Percentiles rank a stretch among this genome's conserved stretches.
phyloP scores from a whole-genome alignment of 2,888 invertebrate species.

The Archaeoteleia sp. region DNA sequence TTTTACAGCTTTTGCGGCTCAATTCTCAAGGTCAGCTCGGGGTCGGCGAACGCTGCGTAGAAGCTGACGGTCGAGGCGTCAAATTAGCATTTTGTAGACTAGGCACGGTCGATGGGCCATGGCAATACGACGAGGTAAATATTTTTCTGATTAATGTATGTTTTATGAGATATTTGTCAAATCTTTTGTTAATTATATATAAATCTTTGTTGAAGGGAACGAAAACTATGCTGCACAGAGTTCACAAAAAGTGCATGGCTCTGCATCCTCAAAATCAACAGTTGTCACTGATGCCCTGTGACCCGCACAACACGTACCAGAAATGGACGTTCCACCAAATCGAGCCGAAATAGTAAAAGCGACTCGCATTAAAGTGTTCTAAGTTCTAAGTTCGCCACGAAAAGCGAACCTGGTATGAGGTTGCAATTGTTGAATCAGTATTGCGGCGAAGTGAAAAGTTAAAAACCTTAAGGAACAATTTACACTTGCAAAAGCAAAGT shows the following conservation, averaged over 20 bases:
- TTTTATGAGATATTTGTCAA: not conserved
- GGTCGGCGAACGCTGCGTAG: constrained; percentile 96
- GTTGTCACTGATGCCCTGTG: constrained; percentile 88
- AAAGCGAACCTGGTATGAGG: no score
- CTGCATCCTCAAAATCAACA: constrained; percentile 88
- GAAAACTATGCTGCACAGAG: constrained; percentile 84
- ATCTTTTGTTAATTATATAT: not conserved
- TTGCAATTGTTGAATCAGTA: no score
- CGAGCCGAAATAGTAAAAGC: constrained; percentile 80
- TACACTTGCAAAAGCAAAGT: no score
- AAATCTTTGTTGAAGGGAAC: constrained; percentile 74
- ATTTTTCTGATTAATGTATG: not conserved
- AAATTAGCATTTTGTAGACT: constrained; percentile 93
- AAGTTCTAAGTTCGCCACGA: no score
- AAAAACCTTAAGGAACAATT: no score
- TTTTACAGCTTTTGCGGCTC: constrained; percentile 86
- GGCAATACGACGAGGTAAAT: constrained; percentile 89
- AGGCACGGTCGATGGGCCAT: constrained; percentile 96
- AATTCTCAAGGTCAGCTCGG: constrained; percentile 96
- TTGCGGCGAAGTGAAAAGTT: no score
- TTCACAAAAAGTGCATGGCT: constrained; percentile 88
- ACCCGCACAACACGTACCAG: constrained; percentile 89
- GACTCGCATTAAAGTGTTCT: no score
- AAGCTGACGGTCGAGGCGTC: constrained; percentile 89
- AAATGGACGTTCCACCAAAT: constrained; percentile 90